Evolutionary conservation across 2,113 vertebrate species (phyloP).

Genomic region (Takifugu bimaculatus): DNA sequence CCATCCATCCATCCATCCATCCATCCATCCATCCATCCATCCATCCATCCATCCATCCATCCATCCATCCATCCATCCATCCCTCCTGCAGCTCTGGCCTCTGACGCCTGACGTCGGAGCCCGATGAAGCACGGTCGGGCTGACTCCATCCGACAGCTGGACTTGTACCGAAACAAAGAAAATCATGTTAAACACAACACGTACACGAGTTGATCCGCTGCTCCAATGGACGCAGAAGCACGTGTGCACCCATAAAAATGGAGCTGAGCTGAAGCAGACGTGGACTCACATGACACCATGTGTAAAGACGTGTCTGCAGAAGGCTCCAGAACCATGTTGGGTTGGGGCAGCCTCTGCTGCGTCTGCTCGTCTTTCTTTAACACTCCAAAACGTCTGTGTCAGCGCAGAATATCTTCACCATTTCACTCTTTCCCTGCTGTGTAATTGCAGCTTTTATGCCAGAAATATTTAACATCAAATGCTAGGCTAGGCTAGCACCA

Average conservation of each 20-base stretch:
- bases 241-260: constrained; percentile 16
- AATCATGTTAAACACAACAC: constrained; percentile 24
- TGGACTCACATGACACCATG: not conserved
- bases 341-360: too few relatives aligned
- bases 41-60: not conserved
- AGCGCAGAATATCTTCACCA: too few relatives aligned
- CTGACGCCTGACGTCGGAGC: not conserved
- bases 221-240: constrained; percentile 9
- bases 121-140: constrained; percentile 20
- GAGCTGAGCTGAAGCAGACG: constrained; percentile 13
- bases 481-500: too few relatives aligned
- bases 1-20: too few relatives aligned
- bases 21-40: not conserved
- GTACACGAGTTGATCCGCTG: too few relatives aligned
- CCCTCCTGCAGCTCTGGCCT: too few relatives aligned
- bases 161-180: constrained; percentile 27
- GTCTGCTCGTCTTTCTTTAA: not conserved
- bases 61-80: too few relatives aligned
- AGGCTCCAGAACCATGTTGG: too few relatives aligned
- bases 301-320: not conserved
- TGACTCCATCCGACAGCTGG: constrained; percentile 29
- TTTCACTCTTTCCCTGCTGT: too few relatives aligned
- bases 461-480: too few relatives aligned
- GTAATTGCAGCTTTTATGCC: too few relatives aligned
- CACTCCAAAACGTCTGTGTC: constrained; percentile 5